Base-by-base conservation (phyloP, 1,140 invertebrate species). In the Muscidifurax raptorellus region DNA sequence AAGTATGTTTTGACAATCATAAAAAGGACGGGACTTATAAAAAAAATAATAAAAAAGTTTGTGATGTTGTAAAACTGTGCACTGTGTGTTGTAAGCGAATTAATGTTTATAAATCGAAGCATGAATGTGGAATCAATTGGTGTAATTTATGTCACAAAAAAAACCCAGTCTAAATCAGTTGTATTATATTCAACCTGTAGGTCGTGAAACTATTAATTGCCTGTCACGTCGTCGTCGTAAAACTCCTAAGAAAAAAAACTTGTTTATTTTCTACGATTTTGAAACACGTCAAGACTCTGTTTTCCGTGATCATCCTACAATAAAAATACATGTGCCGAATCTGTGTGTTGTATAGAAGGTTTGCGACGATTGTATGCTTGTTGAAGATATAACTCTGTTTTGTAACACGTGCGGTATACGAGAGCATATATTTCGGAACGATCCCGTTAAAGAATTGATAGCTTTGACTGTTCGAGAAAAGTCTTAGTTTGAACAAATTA, bases 381-480 rank as follows among this genome's bases (percentile, higher is more conserved):
- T 9, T 6, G 7, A 36, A 36, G 10, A 36, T 36, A 36, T 36
- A 0, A 36, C 7, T 36, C 7, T 36, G 10, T 0, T 36, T 36
- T 36, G 4, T 25, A 4, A 15, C 7, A 27, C 22, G 22, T 71
- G 27, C 2, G 69, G 27, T 15, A 25, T 83, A 47, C 76, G 47
- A 22, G 75, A 76, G 44, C 67, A 67, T 67, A 52, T 84, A 64
- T 84, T 80, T 76, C 1, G 22, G 15, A 15, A 67, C 9, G 69
- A 84, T 28, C 80, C 79, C 18, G 84, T 84, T 2, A 36, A 25
- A 66, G 27, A 82, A 72, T 71, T 87, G n/a, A 52, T 87, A 12
- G 78, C 84, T 12, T 74, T 82, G 66, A 44, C 15, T 32, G 44
- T 84, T 36, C 64, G 66, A 27, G 18, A 13, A 44, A 15, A 27